Base-by-base conservation (phyloP, 2,888 invertebrate genomes). In the Zaprionus bogoriensis region DNA sequence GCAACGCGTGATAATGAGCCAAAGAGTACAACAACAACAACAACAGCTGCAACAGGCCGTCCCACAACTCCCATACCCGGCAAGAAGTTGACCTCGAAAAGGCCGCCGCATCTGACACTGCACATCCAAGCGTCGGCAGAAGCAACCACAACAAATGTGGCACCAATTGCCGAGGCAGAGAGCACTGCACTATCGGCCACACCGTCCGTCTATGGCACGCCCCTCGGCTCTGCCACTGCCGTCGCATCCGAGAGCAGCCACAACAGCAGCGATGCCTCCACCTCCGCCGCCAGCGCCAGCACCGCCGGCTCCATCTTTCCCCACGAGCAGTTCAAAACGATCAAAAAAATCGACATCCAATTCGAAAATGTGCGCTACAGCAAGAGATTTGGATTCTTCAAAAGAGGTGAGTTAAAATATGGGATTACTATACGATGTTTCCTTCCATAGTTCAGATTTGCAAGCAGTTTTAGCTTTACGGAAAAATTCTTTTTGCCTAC, bases 341-440 rank as follows among this genome's bases (percentile, higher is more conserved):
- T 82, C 50, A 88, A 89, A 55, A 83, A 80, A 52, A 63, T 90
- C 25, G 83, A 90, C 58, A 88, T 90, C 25, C 87, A 87, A 22
- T 90, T 90, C 67, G 81, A 89, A 6, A 88, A 90, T 71, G 77
- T 91, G 30, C 67, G 73, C 5, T 89, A 85, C 58, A 82, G 80
- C 53, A 77, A 67, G 4, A 88, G 78, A 51, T 74, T 84, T 30
- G 91, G 90, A 25, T 75, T 89, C 57, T 81, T 91, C 27, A 87
- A 77, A 59, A 84, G 82, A 74, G 88, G 90, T 90, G 53, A 80
- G 88, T 52, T 3, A 9, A n/a, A 28, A 45, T 1, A 22, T 27
- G 7, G n/a, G n/a, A n/a, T n/a, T n/a, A n/a, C n/a, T n/a, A n/a
- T n/a, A n/a, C n/a, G n/a, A n/a, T n/a, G n/a, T n/a, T n/a, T n/a